Evolutionary conservation across 2,113 vertebrate species (phyloP), one percentile per base, ranked within the genome.

Genomic region (Pterocles burchelli): DNA sequence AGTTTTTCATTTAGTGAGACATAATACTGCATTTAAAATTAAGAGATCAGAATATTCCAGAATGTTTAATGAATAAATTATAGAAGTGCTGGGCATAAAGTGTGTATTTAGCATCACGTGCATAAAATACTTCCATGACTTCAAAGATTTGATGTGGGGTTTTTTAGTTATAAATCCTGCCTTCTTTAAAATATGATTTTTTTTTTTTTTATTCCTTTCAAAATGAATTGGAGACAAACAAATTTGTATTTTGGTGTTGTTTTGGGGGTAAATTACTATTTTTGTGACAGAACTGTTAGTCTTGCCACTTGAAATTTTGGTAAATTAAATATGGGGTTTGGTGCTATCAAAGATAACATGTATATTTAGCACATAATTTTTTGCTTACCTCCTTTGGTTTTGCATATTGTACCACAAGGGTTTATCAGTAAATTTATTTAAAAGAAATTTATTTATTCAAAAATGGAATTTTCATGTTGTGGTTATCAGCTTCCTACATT

Each of bases 81-180:
- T 46, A 21, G 70, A 94, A 77, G 17, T 66, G 5, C 17, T 26
- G 16, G 43, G 14, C 33, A 43, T 38, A 25, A 80, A 41, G 3
- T 72, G 7, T 87, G 2, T 61, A 18, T 85, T 85, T 82, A 59
- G 6, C 14, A 15, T 75, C 38, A 51, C 48, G 11, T 57, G 33
- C 20, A 48, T 66, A 11, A 54, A 77, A 80, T 38, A 34, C 1
- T 76, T 17, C 16, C n/a, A 4, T 28, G 13, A 70, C 31, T 61
- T 77, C 28, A 76, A 72, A 76, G 17, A 1, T 63, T 7, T 10
- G 2, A 41, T 71, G 4, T 74, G 19, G 20, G 8, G 0, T 0
- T 0, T 62, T 45, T 59, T 59, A 25, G 34, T 70, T 91, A 17
- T 6, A 74, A 62, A 54, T 62, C 1, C 17, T 41, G 4, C 12